Percentiles rank a stretch among this genome's conserved stretches.
phyloP scores from a whole-genome alignment of 2,797 vertebrate species.

The Chromobotia macracanthus region DNA sequence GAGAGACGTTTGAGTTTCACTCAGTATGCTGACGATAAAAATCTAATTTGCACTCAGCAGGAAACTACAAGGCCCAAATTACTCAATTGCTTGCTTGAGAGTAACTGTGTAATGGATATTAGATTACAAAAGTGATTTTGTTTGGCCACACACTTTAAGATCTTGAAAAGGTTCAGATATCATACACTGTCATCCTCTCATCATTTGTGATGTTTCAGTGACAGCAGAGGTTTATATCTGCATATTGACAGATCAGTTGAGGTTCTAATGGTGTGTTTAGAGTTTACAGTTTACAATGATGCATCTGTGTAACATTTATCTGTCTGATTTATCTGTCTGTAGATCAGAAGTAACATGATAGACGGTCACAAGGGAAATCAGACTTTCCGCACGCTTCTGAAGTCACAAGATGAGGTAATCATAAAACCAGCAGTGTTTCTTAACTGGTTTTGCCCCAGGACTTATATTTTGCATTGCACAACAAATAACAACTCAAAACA shows the following conservation, averaged over 20 bases:
- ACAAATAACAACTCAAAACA: background rate
- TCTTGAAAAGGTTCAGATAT: no score
- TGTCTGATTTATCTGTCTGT: conserved; percentile 36
- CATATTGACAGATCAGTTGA: background rate
- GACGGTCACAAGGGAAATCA: conserved; percentile 80
- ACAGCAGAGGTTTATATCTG: background rate
- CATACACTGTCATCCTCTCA: no score
- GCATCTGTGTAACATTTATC: background rate
- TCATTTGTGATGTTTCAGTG: no score
- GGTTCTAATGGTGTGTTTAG: background rate
- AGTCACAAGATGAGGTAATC: conserved; percentile 95
- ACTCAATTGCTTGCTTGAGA: background rate
- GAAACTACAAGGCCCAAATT: background rate
- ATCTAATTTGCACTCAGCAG: background rate
- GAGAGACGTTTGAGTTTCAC: background rate
- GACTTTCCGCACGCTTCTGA: conserved; percentile 86
- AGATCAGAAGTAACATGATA: conserved; percentile 95
- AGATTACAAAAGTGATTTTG: background rate
- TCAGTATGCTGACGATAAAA: conserved; percentile 9
- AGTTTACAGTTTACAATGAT: no score
- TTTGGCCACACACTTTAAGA: background rate
- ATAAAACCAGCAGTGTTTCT: background rate
- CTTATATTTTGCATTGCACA: no score
- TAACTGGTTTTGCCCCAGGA: no score
- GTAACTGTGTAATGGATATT: background rate